Percentiles rank a stretch among this genome's conserved stretches.
phyloP scores from a whole-genome alignment of 2,113 vertebrate species.

The Aviceda subcristata region DNA sequence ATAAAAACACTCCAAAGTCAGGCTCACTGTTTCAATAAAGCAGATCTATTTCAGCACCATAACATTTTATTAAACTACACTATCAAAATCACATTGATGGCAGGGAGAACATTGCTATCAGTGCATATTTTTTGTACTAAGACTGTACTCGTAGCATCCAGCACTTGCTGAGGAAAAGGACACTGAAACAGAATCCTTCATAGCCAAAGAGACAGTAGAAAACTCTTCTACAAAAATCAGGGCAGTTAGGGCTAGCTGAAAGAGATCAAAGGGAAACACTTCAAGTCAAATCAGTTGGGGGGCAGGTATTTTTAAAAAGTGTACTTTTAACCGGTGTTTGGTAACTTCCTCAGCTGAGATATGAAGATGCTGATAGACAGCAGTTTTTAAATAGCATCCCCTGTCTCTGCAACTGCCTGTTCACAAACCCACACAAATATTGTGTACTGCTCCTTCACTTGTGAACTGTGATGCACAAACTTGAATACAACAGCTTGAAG shows the following conservation, averaged over 20 bases:
- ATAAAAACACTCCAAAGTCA: neutral
- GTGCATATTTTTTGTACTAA: constrained; percentile 21
- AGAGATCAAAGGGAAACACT: neutral
- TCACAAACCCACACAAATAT: constrained; percentile 60
- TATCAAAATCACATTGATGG: constrained; percentile 67
- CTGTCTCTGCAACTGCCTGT: neutral
- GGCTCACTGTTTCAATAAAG: neutral
- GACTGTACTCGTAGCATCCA: neutral
- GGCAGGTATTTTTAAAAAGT: neutral
- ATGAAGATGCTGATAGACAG: neutral
- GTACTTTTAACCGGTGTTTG: neutral
- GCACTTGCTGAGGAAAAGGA: constrained; percentile 4
- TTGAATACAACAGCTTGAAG: neutral
- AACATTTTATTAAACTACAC: constrained; percentile 71
- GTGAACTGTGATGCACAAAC: neutral
- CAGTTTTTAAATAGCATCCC: neutral
- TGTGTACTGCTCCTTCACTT: constrained; percentile 41
- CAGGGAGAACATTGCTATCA: constrained; percentile 47
- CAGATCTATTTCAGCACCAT: constrained; percentile 35
- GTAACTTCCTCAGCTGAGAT: neutral
- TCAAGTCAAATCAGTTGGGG: neutral
- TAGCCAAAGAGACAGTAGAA: constrained; percentile 34
- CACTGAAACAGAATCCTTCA: neutral
- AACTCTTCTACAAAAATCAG: constrained; percentile 51
- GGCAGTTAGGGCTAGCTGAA: neutral